These are phyloP conservation scores for Equus przewalskii DNA, from an alignment of 2,113 vertebrate genomes.

Conservation along the genomic window DNA sequence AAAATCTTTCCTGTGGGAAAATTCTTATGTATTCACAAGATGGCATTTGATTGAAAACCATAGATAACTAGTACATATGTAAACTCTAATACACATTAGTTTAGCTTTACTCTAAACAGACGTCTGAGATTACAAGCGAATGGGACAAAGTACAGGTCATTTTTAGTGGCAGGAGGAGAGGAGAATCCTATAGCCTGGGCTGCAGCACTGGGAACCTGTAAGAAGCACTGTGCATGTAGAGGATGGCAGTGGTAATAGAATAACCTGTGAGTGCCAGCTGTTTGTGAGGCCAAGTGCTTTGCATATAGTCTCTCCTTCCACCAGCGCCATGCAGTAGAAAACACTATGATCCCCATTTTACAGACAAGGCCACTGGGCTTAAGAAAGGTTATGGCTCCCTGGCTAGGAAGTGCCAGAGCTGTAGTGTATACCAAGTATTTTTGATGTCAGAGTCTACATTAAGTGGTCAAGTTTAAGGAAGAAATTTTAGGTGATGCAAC, in stretches of 20 bases:
- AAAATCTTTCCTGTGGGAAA: constrained; percentile 7
- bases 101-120: background rate
- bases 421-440: background rate
- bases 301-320: background rate
- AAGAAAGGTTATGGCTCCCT: background rate
- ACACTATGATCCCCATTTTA: background rate
- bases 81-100: background rate
- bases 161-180: background rate
- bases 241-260: background rate
- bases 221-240: background rate
- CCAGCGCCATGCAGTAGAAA: background rate
- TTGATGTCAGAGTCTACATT: background rate
- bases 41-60: background rate
- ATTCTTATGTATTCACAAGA: background rate
- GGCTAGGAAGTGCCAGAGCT: background rate
- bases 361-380: background rate
- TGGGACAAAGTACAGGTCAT: background rate
- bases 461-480: background rate
- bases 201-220: background rate
- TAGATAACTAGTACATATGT: background rate
- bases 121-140: background rate
- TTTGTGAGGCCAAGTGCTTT: background rate
- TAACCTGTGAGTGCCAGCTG: background rate
- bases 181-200: background rate
- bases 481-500: background rate